A percentile compares a stretch with the other conserved stretches of the same genome.
phyloP scores from a whole-genome alignment of 2,113 vertebrate species.

The Spea multiplicata region DNA sequence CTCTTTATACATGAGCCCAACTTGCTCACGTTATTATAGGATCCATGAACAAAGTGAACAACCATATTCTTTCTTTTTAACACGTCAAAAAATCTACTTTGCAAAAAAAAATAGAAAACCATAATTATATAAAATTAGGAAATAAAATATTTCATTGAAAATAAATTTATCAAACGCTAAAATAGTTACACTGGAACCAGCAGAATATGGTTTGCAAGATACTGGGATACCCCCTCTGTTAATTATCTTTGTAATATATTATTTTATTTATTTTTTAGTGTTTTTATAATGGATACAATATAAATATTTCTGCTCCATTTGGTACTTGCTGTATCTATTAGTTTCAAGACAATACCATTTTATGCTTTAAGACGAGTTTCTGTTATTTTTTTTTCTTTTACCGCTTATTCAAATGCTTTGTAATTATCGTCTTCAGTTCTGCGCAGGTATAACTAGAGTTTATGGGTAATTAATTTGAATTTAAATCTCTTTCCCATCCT shows the following conservation, averaged over 20 bases:
- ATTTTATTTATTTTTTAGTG: conserved; percentile 12
- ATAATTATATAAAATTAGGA: conserved; percentile 32
- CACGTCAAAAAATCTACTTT: background rate
- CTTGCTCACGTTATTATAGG: too few relatives aligned
- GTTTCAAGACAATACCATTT: conserved; percentile 62
- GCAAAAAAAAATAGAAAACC: conserved; percentile 16
- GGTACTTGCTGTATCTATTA: conserved; percentile 63
- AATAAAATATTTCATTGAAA: conserved; percentile 27
- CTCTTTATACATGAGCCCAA: too few relatives aligned
- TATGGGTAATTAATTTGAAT: conserved; percentile 53
- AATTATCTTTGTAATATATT: conserved; percentile 2
- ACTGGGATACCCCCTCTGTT: conserved; percentile 6
- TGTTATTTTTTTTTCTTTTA: background rate
- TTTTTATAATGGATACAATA: conserved; percentile 19
- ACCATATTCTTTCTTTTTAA: too few relatives aligned
- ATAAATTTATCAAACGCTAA: conserved; percentile 55
- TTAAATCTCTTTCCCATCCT: conserved; percentile 48
- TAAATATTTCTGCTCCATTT: conserved; percentile 61
- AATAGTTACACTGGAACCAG: too few relatives aligned
- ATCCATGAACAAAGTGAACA: too few relatives aligned
- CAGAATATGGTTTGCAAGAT: conserved; percentile 21
- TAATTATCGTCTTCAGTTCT: conserved; percentile 59
- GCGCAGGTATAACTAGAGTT: conserved; percentile 45
- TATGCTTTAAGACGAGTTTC: conserved; percentile 55
- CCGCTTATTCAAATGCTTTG: conserved; percentile 51